Conservation (phyloP, 2,113 vertebrate species). For the Oxyruncus cristatus region DNA sequence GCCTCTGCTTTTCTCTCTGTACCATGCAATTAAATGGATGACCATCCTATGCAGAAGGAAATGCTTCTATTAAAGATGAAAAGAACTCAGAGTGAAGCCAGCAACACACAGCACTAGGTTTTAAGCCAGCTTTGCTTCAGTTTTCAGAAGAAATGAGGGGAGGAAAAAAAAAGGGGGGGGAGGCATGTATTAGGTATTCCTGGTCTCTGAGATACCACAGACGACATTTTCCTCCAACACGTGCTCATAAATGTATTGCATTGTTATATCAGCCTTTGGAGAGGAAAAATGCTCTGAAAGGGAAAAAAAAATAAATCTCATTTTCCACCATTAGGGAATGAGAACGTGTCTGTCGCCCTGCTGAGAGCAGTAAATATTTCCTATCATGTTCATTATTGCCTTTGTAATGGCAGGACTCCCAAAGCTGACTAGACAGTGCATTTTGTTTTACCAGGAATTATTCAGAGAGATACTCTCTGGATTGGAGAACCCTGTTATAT, state of each 20-base stretch:
- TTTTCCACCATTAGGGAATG: background rate
- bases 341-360: background rate
- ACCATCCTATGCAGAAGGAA: constrained; percentile 42
- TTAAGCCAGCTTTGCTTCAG: constrained; percentile 1
- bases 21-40: constrained; percentile 45
- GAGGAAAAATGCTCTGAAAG: background rate
- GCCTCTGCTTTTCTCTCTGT: background rate
- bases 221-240: background rate
- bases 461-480: background rate
- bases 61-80: constrained; percentile 39
- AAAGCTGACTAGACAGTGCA: background rate
- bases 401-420: background rate
- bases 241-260: background rate
- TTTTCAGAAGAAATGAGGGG: background rate
- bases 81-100: constrained; percentile 21
- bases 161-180: background rate
- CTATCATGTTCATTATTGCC: background rate
- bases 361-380: constrained; percentile 11
- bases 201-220: background rate
- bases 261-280: background rate
- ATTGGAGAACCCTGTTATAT: background rate
- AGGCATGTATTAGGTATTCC: background rate
- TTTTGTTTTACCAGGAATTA: background rate
- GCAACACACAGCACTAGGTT: background rate
- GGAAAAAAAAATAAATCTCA: background rate